Evolutionary conservation across 2,113 vertebrate genomes (phyloP), one percentile per base, ranked within the genome.

Genomic region (Nanorana parkeri): DNA sequence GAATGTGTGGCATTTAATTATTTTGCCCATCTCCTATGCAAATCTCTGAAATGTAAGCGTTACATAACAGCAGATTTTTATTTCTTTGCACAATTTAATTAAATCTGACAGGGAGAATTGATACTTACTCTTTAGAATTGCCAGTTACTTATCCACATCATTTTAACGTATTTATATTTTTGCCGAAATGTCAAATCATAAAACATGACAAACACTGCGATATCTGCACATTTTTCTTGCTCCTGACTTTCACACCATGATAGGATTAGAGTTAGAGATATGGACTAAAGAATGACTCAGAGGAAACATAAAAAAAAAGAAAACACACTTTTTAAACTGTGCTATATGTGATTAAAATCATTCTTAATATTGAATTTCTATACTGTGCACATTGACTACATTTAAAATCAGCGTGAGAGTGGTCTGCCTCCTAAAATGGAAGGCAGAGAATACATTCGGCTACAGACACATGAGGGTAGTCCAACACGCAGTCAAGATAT

Each of bases 1-100:
- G 87, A 85, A 61, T 83, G 87, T 86, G 87, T 81, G 86, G 87
- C 88, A 88, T 88, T 91, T 88, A 89, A 91, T 88, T 89, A 74
- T 88, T 90, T 86, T 88, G 87, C 83, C 89, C 88, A 88, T 86
- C 88, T 86, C 87, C 84, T 85, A 82, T 83, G 76, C 65, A 87
- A 88, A 86, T 89, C 76, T 86, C 84, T 74, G 84, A 80, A 84
- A 85, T 85, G 78, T 88, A 86, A 87, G 85, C 77, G 86, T 84
- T 82, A 75, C 80, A 82, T 82, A 82, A 82, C 71, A 29, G 73
- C 80, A 58, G 61, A 47, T 82, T 75, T 82, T 74, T 82, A 82
- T 82, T 75, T 82, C 80, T 82, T 75, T 75, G 80, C 71, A 61
- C 63, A 67, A 82, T 75, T 82, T 82, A 82, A 82, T 82, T 75